A percentile compares a stretch with the other conserved stretches of the same genome.
These are phyloP conservation scores for Atractosteus spatula DNA, from an alignment of 2,113 vertebrate genomes.

Conservation along the genomic window DNA sequence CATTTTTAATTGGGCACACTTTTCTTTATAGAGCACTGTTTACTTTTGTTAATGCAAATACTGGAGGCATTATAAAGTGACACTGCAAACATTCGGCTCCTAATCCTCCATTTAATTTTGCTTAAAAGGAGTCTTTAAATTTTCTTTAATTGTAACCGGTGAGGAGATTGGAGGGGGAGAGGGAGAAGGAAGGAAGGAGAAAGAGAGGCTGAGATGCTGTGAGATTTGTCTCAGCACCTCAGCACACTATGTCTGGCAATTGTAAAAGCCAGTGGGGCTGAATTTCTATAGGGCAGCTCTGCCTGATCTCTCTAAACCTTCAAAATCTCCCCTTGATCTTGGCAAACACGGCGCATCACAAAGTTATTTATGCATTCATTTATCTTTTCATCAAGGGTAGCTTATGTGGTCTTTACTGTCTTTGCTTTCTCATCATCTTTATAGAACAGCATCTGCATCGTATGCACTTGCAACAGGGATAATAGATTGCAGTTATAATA, in stretches of 20 bases:
- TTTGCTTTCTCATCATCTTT: conserved; percentile 80
- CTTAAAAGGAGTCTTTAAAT: conserved; percentile 9
- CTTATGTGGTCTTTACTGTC: conserved; percentile 84
- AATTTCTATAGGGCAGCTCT: conserved; percentile 81
- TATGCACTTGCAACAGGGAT: conserved; percentile 83
- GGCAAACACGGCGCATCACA: conserved; percentile 83
- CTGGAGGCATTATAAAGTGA: conserved; percentile 23
- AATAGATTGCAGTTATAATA: conserved; percentile 82
- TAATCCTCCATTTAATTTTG: conserved; percentile 23
- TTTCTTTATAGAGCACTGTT: conserved; percentile 19
- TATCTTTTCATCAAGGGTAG: conserved; percentile 88
- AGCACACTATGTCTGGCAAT: conserved; percentile 66
- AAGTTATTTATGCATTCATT: conserved; percentile 89
- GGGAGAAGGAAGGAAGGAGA: conserved; percentile 19
- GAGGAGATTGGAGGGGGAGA: not conserved
- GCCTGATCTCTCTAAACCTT: conserved; percentile 87
- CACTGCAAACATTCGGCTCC: conserved; percentile 25
- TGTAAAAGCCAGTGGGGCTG: conserved; percentile 64
- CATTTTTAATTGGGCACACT: conserved; percentile 63
- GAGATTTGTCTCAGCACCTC: conserved; percentile 69
- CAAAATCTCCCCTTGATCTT: conserved; percentile 91
- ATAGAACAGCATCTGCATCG: conserved; percentile 77
- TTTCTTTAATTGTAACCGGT: conserved; percentile 15
- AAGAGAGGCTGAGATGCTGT: conserved; percentile 48
- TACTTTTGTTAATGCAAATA: conserved; percentile 21